These are phyloP conservation scores for Pristionchus fissidentatus DNA, from an alignment of 2,888 invertebrate species.

Conservation along the genomic window DNA sequence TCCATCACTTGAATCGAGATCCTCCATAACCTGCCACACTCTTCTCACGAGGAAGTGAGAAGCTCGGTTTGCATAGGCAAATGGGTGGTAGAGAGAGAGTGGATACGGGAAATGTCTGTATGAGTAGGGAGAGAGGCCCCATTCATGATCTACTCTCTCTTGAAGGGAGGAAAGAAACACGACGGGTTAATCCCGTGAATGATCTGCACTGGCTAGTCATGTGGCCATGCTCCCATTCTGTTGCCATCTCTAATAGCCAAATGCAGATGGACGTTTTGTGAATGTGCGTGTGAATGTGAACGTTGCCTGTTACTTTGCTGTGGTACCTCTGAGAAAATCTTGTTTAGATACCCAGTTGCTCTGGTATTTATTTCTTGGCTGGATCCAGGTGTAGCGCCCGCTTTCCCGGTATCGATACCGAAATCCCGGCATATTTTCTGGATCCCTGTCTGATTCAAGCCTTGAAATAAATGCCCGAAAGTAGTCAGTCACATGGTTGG, in stretches of 20 bases:
- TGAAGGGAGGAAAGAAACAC: neutral
- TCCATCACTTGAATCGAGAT: neutral
- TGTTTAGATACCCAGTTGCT: too few species aligned
- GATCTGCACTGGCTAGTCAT: neutral
- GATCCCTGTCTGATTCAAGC: too few species aligned
- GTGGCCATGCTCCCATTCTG: neutral
- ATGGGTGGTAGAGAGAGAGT: neutral
- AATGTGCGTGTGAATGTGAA: too few species aligned
- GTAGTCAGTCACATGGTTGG: slow-evolving; percentile 1
- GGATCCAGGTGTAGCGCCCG: too few species aligned
- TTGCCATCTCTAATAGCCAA: neutral
- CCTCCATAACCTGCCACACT: neutral
- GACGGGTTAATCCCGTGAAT: neutral
- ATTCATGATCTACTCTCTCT: neutral
- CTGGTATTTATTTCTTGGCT: too few species aligned
- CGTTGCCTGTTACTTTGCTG: too few species aligned
- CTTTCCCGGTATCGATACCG: too few species aligned
- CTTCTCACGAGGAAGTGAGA: neutral
- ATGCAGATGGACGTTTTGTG: too few species aligned
- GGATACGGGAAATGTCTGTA: slow-evolving; percentile 8
- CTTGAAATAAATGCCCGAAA: too few species aligned
- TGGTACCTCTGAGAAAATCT: too few species aligned
- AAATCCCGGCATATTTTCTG: too few species aligned
- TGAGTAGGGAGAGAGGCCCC: neutral
- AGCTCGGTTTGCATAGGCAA: neutral